Evolutionary conservation across 2,113 vertebrate genomes (phyloP).

Genomic region (Benitochromis conjunctus): DNA sequence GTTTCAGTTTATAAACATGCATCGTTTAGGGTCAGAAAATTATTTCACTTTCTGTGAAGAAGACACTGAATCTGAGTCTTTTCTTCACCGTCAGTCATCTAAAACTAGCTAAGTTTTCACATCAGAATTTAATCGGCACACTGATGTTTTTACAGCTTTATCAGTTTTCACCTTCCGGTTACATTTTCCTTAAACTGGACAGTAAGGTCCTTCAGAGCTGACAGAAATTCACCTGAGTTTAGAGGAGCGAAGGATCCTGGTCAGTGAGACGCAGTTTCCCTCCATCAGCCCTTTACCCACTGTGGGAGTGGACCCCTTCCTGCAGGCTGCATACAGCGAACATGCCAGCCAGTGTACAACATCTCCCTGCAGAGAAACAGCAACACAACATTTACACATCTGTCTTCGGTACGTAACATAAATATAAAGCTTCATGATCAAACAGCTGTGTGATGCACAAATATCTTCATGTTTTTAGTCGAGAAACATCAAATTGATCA

Average conservation of each 20-base stretch:
- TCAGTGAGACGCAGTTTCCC: constrained; percentile 95
- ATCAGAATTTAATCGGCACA: neutral
- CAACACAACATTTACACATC: neutral
- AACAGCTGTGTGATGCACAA: neutral
- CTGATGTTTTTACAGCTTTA: accelerated
- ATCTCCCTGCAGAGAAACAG: constrained; percentile 78
- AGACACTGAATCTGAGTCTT: neutral
- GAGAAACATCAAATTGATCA: neutral
- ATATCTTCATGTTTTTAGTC: neutral
- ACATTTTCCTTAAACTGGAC: neutral
- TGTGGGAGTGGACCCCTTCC: constrained; percentile 87
- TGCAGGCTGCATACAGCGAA: constrained; percentile 90
- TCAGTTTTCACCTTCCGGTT: neutral
- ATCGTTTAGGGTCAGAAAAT: accelerated
- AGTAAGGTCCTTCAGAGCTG: accelerated
- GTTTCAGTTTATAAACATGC: neutral
- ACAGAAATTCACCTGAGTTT: constrained; percentile 82
- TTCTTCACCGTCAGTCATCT: neutral
- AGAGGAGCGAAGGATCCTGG: constrained; percentile 89
- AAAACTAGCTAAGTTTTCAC: neutral
- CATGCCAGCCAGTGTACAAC: constrained; percentile 93
- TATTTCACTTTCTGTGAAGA: neutral
- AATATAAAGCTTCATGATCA: neutral
- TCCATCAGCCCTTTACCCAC: constrained; percentile 92
- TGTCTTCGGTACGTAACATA: neutral